Percentiles rank a stretch among this genome's conserved stretches.
Conservation (phyloP, 1,140 invertebrate species). For the Dryas iulia region DNA sequence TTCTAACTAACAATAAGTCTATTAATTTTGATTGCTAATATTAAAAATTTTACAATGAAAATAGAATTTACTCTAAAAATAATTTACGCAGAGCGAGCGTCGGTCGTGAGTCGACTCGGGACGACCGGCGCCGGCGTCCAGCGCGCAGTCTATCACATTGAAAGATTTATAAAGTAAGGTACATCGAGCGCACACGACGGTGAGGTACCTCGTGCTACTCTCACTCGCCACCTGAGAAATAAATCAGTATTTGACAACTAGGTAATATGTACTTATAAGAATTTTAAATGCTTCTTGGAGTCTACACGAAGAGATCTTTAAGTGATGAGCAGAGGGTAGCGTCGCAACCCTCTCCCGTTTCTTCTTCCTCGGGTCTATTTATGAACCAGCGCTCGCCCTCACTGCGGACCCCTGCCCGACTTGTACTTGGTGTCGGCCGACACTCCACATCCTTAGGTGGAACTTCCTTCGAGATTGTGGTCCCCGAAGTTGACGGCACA, state of each 20-base stretch:
- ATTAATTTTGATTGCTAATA: slow-evolving; percentile 73
- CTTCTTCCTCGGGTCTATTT: slow-evolving; percentile 76
- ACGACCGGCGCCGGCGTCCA: slow-evolving; percentile 63
- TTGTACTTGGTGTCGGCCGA: slow-evolving; percentile 57
- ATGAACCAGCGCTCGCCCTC: slow-evolving; percentile 78
- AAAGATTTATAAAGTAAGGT: slow-evolving; percentile 73
- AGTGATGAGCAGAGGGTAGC: slow-evolving; percentile 88
- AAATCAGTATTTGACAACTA: slow-evolving; percentile 63
- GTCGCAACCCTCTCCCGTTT: slow-evolving; percentile 83
- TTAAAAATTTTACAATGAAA: slow-evolving; percentile 79
- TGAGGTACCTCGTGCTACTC: slow-evolving; percentile 29
- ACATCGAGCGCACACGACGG: slow-evolving; percentile 35
- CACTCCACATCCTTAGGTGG: slow-evolving; percentile 44
- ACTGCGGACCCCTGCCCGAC: slow-evolving; percentile 37
- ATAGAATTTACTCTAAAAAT: slow-evolving; percentile 80
- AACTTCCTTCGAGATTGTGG: slow-evolving; percentile 58
- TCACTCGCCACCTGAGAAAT: slow-evolving; percentile 50
- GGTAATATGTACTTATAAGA: slow-evolving; percentile 59
- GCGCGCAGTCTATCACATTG: slow-evolving; percentile 76
- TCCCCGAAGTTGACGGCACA: slow-evolving; percentile 68
- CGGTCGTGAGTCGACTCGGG: slow-evolving; percentile 64
- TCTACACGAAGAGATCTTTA: slow-evolving; percentile 89
- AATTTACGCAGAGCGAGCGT: slow-evolving; percentile 59
- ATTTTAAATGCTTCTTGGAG: slow-evolving; percentile 43
- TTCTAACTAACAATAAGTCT: slow-evolving; percentile 74